Conservation (phyloP, 2,888 invertebrate genomes). For the Drosophila birchii region DNA sequence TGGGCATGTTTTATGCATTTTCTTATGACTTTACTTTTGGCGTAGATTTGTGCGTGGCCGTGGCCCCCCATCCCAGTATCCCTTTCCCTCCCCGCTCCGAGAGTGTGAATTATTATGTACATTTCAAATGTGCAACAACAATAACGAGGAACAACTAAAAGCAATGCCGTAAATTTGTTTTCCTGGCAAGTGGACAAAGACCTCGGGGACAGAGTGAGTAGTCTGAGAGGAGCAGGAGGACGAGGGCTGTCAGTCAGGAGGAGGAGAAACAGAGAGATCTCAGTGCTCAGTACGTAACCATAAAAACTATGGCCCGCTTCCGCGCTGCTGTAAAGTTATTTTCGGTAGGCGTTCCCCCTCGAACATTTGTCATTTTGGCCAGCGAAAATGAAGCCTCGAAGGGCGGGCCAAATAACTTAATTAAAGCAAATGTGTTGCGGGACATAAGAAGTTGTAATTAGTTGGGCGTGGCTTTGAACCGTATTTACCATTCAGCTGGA, state of each 20-base stretch:
- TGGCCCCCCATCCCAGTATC: constrained; percentile 11
- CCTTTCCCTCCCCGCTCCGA: constrained; percentile 26
- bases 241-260: constrained; percentile 8
- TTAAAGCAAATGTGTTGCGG: constrained; percentile 69
- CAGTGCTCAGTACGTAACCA: constrained; percentile 40
- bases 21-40: constrained; percentile 81
- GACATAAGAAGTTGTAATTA: constrained; percentile 52
- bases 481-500: constrained; percentile 45
- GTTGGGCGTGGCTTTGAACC: constrained; percentile 53
- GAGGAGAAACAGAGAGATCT: constrained; percentile 28
- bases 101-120: constrained; percentile 79
- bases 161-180: constrained; percentile 79
- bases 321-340: constrained; percentile 69
- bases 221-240: constrained; percentile 3
- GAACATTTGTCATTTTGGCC: constrained; percentile 71
- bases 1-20: constrained; percentile 80
- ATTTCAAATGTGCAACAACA: constrained; percentile 73
- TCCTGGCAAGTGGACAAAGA: constrained; percentile 58
- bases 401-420: constrained; percentile 64
- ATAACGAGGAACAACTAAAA: constrained; percentile 68
- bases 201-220: constrained; percentile 28
- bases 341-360: constrained; percentile 65
- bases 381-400: constrained; percentile 1
- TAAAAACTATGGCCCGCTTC: constrained; percentile 76
- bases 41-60: constrained; percentile 75